A percentile compares a stretch with the other conserved stretches of the same genome.
Conservation (phyloP, 1,140 invertebrate genomes). For the Cryptotermes secundus region DNA sequence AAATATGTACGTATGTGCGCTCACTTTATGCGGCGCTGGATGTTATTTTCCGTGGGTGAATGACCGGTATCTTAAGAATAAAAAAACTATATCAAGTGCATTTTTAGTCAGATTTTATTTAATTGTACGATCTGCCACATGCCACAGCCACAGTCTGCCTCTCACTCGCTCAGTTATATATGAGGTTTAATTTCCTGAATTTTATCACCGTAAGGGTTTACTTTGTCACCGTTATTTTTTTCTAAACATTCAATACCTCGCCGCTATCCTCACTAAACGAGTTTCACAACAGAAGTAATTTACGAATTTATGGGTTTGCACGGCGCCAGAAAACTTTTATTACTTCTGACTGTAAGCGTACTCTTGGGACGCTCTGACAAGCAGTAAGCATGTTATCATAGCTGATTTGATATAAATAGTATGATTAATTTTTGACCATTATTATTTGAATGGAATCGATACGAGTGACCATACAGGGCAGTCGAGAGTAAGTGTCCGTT, state of each 20-base stretch:
- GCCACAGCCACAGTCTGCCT: too few species aligned
- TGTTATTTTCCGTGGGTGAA: not conserved
- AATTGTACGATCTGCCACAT: constrained; percentile 15
- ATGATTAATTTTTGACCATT: not conserved
- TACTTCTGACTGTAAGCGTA: not conserved
- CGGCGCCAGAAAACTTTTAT: not conserved
- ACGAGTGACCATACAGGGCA: too few species aligned
- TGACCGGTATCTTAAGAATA: not conserved
- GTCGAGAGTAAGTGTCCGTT: too few species aligned
- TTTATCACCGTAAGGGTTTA: not conserved
- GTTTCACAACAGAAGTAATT: not conserved
- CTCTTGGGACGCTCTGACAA: not conserved
- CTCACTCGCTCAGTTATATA: not conserved
- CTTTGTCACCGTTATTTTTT: not conserved
- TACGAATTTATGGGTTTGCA: too few species aligned
- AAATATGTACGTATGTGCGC: too few species aligned
- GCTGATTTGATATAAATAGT: not conserved
- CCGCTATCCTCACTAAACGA: not conserved
- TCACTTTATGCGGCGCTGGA: not conserved
- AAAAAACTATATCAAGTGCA: not conserved
- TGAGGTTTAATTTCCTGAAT: not conserved
- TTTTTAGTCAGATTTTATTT: not conserved
- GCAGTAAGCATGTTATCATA: too few species aligned
- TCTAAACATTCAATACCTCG: not conserved
- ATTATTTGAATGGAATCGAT: too few species aligned